Conservation (phyloP, 2,888 invertebrate species). For the Diploptera punctata region DNA sequence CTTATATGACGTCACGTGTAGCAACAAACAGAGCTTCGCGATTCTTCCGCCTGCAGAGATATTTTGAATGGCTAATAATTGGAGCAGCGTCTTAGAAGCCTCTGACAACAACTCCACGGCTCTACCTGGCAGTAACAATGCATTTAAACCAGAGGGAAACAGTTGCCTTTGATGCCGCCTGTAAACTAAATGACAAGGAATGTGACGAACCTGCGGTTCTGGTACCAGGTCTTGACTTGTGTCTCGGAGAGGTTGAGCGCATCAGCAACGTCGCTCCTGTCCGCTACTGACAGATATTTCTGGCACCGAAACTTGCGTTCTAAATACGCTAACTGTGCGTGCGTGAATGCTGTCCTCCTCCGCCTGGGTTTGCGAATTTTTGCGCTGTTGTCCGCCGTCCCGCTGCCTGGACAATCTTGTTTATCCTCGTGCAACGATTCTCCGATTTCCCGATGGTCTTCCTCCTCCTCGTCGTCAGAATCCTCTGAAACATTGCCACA, state of each 20-base stretch:
- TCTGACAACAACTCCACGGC: no score
- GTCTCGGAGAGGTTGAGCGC: slow-evolving; percentile 89
- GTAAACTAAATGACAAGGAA: no score
- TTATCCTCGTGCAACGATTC: neutral
- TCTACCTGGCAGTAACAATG: no score
- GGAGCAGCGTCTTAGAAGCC: no score
- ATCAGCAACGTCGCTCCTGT: slow-evolving; percentile 91
- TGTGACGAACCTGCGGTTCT: slow-evolving; percentile 75
- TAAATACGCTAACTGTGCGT: slow-evolving; percentile 89
- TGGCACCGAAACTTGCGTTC: slow-evolving; percentile 93
- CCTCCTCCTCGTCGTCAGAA: slow-evolving; percentile 2
- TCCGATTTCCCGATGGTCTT: neutral
- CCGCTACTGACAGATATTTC: slow-evolving; percentile 93
- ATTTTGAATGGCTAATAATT: no score
- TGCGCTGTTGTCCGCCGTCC: slow-evolving; percentile 49
- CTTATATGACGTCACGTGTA: no score
- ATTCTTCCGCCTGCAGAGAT: no score
- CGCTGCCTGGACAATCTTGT: slow-evolving; percentile 52
- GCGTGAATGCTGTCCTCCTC: slow-evolving; percentile 90
- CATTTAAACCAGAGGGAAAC: no score
- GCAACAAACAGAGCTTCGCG: no score
- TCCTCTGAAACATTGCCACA: neutral
- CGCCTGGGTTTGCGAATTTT: slow-evolving; percentile 74
- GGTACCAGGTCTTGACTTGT: slow-evolving; percentile 96
- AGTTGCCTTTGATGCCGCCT: no score